Evolutionary conservation across 1,140 invertebrate species (phyloP).

Genomic region (Metaphire vulgaris): DNA sequence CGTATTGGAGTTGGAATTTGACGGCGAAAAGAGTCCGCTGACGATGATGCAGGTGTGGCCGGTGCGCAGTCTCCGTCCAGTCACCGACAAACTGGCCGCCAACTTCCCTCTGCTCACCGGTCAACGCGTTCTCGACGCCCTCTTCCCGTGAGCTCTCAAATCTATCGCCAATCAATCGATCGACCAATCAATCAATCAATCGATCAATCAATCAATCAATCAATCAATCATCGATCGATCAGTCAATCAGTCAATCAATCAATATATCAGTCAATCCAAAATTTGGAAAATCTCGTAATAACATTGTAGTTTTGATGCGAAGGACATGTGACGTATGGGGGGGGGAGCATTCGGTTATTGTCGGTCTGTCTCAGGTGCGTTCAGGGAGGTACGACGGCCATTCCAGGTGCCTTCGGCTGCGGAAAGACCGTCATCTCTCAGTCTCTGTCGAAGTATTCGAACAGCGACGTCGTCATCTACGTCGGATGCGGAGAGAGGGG

Average conservation of each 20-base stretch:
- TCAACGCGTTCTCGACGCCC: constrained; percentile 87
- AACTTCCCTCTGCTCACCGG: constrained; percentile 97
- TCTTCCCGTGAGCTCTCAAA: constrained; percentile 79
- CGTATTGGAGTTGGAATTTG: constrained; percentile 95
- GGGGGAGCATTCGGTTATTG: too few relatives aligned
- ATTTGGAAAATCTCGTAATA: too few relatives aligned
- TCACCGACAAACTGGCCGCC: constrained; percentile 94
- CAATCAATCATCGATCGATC: too few relatives aligned
- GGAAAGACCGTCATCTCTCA: constrained; percentile 99
- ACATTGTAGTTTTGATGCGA: too few relatives aligned
- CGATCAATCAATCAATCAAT: too few relatives aligned
- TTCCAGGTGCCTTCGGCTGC: constrained; percentile 95
- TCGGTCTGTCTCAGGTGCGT: constrained; percentile 58
- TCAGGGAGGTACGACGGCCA: constrained; percentile 98
- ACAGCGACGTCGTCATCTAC: constrained; percentile 98
- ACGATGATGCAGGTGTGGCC: constrained; percentile 68
- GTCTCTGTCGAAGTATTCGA: constrained; percentile 97
- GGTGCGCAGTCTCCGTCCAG: constrained; percentile 92
- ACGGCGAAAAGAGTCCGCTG: constrained; percentile 84
- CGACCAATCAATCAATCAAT: too few relatives aligned
- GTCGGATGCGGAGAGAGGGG: constrained; percentile 91
- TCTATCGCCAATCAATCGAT: too few relatives aligned
- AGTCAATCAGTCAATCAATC: too few relatives aligned
- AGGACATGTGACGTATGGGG: too few relatives aligned
- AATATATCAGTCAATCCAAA: too few relatives aligned